Base-by-base conservation (phyloP, 2,888 invertebrate genomes). In the Dione vanillae region DNA sequence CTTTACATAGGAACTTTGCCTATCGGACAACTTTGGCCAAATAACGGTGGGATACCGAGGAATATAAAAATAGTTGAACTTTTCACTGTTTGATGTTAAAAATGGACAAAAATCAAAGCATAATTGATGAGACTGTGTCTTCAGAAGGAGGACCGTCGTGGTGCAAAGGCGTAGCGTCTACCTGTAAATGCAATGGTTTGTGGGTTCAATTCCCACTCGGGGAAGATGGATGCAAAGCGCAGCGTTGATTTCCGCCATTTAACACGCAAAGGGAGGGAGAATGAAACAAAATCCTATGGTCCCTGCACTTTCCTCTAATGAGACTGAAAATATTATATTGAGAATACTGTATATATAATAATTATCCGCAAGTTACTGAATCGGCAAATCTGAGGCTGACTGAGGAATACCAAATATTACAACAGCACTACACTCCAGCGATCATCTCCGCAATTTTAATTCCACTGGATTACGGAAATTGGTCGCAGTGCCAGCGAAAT, bases 401-500 rank as follows among this genome's bases (percentile, higher is more conserved):
- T 12, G 37, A 56, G 8, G 6, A n/a, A 61, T 45, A 45, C 45
- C 35, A 45, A 61, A 45, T 45, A 61, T 45, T 56, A 56, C 56
- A 35, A n/a, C n/a, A 67, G 52, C 43, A 43, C 69, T 61, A 67
- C 66, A 70, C 73, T 71, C 62, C 19, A 1, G 52, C 62, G 73
- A 71, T 73, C 75, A 75, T 77, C 74, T 77, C 75, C 72, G 68
- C 73, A 62, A 66, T 74, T 84, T 82, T 78, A 76, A 77, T 78
- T 76, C 73, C 70, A 70, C 73, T 67, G 74, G 72, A 70, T 73
- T 68, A 62, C 73, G 75, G 75, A 78, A 78, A 78, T 79, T 78
- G 77, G 78, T 74, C 74, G 73, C 76, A 73, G 76, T 77, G 76
- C 74, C 74, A 76, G 74, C 76, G 75, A 77, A 80, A 80, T 78